Evolutionary conservation across 2,888 invertebrate genomes (phyloP), one percentile per base, ranked within the genome.

Genomic region (Cyclophora punctaria): DNA sequence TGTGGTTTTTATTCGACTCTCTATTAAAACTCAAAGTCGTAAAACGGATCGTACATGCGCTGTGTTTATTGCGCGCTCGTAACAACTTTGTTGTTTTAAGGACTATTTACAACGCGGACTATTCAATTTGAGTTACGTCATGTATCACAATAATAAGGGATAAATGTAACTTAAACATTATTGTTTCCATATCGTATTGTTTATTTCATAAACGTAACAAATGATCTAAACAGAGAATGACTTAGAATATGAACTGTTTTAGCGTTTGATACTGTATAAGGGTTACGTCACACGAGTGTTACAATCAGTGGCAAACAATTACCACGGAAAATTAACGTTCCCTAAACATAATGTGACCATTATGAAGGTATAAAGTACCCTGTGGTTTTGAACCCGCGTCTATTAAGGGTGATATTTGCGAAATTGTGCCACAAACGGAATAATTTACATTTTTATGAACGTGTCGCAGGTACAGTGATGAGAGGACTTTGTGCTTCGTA

Each of bases 381-480:
- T 63, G 59, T 45, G 42, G 47, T 61, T 57, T 63, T 59, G 51
- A 63, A 64, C 64, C 62, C 66, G 67, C 63, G 64, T 20, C 20
- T 20, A 20, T 20, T 20, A 20, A 20, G 20, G 20, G 20, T 20
- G 63, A 64, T 57, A 58, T 63, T 59, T 58, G 59, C 50, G 53
- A 56, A 58, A 56, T 58, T 7, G 20, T 59, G 52, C 55, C 52
- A 57, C 60, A 65, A 64, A 69, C 59, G 59, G 58, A 64, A 67
- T 66, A 66, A 74, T 75, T 76, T 70, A 62, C 68, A 71, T 76
- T 72, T 75, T 76, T 71, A 75, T 70, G 63, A 66, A 61, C 60
- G 60, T 57, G 57, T 57, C 37, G 37, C 68, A 66, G 66, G 66
- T 71, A 20, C 20, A 20, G 20, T 20, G 20, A 20, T 20, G 20